phyloP scores from a whole-genome alignment of 2,797 vertebrate genomes.

The Poeciliopsis paucimaculata region DNA sequence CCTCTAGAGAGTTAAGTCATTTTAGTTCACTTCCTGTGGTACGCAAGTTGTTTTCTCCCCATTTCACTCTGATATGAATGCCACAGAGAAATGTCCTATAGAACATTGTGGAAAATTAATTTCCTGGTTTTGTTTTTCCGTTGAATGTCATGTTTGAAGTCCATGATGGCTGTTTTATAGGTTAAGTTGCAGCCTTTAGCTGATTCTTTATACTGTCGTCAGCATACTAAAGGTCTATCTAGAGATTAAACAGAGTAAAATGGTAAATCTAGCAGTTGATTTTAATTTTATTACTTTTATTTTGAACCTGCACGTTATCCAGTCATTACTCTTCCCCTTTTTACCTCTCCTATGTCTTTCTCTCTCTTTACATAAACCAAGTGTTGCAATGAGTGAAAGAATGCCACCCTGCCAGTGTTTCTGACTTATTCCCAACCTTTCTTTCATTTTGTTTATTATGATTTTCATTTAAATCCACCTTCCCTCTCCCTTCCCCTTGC shows the following conservation, averaged over 20 bases:
- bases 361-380: slow-evolving; percentile 45
- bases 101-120: background rate
- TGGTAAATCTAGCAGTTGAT: slow-evolving; percentile 6
- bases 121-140: background rate
- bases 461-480: slow-evolving; percentile 13
- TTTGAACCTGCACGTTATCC: slow-evolving; percentile 34
- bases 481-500: slow-evolving; percentile 29
- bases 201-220: background rate
- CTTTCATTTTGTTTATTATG: slow-evolving; percentile 20
- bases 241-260: background rate
- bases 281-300: slow-evolving; percentile 20
- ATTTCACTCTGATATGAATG: slow-evolving; percentile 6
- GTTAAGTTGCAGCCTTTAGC: background rate
- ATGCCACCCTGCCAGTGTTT: slow-evolving; percentile 54
- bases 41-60: slow-evolving; percentile 16
- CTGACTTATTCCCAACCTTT: slow-evolving; percentile 53
- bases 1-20: slow-evolving; percentile 59
- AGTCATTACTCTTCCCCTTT: slow-evolving; percentile 34
- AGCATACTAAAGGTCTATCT: background rate
- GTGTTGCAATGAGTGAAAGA: slow-evolving; percentile 53
- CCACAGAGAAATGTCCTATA: background rate
- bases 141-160: background rate
- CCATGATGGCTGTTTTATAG: background rate
- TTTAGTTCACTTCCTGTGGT: slow-evolving; percentile 57
- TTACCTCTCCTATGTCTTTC: slow-evolving; percentile 34